Percentiles rank a stretch among this genome's conserved stretches.
Conservation (phyloP, 2,113 vertebrate genomes). For the Lophotis ruficrista region DNA sequence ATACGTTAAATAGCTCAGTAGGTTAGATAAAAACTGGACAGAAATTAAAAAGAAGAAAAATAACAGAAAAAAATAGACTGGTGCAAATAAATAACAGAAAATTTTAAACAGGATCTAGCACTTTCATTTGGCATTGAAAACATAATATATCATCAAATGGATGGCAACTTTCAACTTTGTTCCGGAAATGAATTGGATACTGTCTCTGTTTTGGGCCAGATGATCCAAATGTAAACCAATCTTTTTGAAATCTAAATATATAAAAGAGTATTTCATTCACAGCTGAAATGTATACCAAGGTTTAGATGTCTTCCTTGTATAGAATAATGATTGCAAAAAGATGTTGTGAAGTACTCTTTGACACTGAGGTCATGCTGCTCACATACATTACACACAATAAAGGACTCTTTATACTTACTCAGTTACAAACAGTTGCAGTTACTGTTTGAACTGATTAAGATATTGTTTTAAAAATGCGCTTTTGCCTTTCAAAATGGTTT, state of each 20-base stretch:
- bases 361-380: conserved; percentile 19
- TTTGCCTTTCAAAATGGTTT: conserved; percentile 51
- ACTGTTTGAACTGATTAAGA: conserved; percentile 63
- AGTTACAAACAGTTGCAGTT: conserved; percentile 42
- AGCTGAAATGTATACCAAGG: conserved; percentile 8
- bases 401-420: conserved; percentile 2
- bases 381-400: background rate
- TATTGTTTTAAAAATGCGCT: conserved; percentile 51
- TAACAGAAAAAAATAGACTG: background rate
- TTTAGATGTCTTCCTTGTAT: background rate
- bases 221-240: background rate
- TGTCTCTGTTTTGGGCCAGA: background rate
- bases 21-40: background rate
- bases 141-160: background rate
- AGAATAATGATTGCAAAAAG: conserved; percentile 25
- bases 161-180: background rate
- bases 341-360: conserved; percentile 6
- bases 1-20: background rate
- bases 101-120: background rate
- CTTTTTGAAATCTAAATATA: background rate
- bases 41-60: background rate
- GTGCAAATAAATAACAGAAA: background rate
- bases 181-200: conserved; percentile 22
- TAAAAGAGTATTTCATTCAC: conserved; percentile 11
- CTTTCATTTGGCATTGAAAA: background rate